Evolutionary conservation across 1,140 invertebrate species (phyloP).

Genomic region (Hyphantria cunea): DNA sequence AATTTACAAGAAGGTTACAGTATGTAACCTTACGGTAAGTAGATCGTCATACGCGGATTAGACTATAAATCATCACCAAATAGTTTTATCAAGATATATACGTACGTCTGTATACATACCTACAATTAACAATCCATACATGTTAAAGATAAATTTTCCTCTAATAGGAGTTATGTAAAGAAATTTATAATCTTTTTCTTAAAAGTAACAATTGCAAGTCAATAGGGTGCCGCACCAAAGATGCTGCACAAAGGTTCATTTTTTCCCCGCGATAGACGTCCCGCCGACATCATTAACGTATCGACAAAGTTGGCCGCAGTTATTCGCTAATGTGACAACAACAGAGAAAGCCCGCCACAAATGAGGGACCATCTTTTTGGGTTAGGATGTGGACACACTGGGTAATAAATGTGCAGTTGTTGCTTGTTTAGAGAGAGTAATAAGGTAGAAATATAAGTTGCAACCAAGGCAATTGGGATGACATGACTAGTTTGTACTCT

Average conservation of each 20-base stretch:
- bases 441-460: not conserved
- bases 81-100: too few species aligned
- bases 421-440: not conserved
- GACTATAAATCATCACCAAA: too few species aligned
- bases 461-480: too few species aligned
- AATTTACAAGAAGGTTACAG: too few species aligned
- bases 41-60: too few species aligned
- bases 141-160: too few species aligned
- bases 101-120: too few species aligned
- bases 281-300: slow-evolving; percentile 77
- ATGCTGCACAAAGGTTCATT: slow-evolving; percentile 56
- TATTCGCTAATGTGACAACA: slow-evolving; percentile 80
- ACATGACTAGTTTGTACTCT: too few species aligned
- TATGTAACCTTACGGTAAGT: too few species aligned
- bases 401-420: not conserved
- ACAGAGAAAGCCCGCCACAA: slow-evolving; percentile 75
- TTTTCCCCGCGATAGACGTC: slow-evolving; percentile 69
- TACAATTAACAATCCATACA: too few species aligned
- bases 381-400: slow-evolving; percentile 50
- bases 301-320: slow-evolving; percentile 68
- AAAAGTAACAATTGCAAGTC: not conserved
- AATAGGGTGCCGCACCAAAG: slow-evolving; percentile 12
- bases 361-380: slow-evolving; percentile 74
- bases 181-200: too few species aligned
- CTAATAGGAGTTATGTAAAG: too few species aligned